Evolutionary conservation across 1,140 invertebrate genomes (phyloP).

Genomic region (Laupala kohalensis): DNA sequence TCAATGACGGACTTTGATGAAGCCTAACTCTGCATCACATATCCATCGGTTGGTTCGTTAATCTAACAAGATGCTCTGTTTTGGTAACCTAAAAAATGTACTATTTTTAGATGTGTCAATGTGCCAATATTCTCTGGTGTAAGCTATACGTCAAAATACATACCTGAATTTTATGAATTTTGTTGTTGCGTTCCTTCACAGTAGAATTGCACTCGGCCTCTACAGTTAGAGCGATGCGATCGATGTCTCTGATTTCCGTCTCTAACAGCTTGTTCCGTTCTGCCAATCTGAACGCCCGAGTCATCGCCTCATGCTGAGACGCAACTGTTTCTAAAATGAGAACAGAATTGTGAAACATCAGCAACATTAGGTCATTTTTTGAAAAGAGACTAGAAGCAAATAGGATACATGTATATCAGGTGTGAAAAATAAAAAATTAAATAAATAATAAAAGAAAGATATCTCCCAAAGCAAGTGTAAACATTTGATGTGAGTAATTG

Average conservation of each 20-base stretch:
- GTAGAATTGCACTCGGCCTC: slow-evolving; percentile 42
- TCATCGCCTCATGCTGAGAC: slow-evolving; percentile 61
- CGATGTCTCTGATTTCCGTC: slow-evolving; percentile 50
- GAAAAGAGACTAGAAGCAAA: no score
- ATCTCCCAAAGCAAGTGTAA: not conserved
- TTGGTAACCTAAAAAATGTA: no score
- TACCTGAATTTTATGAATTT: slow-evolving; percentile 29
- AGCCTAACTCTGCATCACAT: no score
- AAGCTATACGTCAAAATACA: no score
- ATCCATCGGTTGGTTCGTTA: no score
- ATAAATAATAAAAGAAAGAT: not conserved
- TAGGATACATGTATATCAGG: not conserved
- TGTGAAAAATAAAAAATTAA: not conserved
- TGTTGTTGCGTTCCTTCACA: slow-evolving; percentile 30
- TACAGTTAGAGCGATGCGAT: slow-evolving; percentile 48
- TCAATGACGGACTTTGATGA: no score
- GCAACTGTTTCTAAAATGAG: slow-evolving; percentile 34
- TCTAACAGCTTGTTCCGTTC: slow-evolving; percentile 50
- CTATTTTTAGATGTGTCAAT: no score
- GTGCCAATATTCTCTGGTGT: no score
- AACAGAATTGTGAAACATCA: not conserved
- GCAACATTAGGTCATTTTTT: no score
- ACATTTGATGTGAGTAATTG: no score
- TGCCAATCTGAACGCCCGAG: slow-evolving; percentile 47
- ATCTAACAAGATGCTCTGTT: no score